These are phyloP conservation scores for Periparus ater DNA, from an alignment of 2,797 vertebrate genomes.

Conservation along the genomic window DNA sequence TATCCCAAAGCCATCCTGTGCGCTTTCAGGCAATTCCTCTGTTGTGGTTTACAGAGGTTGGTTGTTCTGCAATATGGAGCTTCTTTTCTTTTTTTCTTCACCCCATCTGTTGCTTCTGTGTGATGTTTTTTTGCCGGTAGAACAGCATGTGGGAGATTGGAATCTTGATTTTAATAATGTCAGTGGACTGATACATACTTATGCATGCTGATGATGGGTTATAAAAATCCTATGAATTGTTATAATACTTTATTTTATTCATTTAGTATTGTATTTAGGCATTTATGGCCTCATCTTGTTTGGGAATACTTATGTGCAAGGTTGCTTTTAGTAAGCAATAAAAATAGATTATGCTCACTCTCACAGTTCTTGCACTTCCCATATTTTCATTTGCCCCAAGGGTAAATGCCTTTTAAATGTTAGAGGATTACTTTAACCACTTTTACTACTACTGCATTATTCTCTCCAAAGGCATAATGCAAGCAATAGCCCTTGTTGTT, in stretches of 20 bases:
- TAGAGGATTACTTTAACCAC: slow-evolving; percentile 42
- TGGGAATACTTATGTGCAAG: slow-evolving; percentile 17
- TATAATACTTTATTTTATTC: slow-evolving; percentile 13
- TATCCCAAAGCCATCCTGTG: not conserved
- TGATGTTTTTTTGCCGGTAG: not conserved
- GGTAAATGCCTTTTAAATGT: slow-evolving; percentile 50
- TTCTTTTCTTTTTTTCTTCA: not conserved
- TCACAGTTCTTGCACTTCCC: slow-evolving; percentile 17
- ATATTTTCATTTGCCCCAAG: slow-evolving; percentile 21
- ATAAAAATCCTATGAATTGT: slow-evolving; percentile 31
- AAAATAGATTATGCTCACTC: slow-evolving; percentile 13
- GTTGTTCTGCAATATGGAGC: not conserved
- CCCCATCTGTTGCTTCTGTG: not conserved
- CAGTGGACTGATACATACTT: not conserved
- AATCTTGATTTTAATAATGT: slow-evolving; percentile 25
- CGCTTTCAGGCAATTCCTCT: not conserved
- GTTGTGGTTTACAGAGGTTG: not conserved
- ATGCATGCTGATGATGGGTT: not conserved
- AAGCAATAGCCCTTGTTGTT: not conserved
- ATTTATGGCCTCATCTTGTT: slow-evolving; percentile 31
- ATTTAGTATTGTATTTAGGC: slow-evolving; percentile 21
- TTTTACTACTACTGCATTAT: slow-evolving; percentile 22
- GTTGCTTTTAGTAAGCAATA: slow-evolving; percentile 1
- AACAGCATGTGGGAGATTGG: not conserved
- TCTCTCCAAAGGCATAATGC: not conserved